These are phyloP conservation scores for Drosophila acutilabella DNA, from an alignment of 2,888 invertebrate genomes.

Conservation along the genomic window DNA sequence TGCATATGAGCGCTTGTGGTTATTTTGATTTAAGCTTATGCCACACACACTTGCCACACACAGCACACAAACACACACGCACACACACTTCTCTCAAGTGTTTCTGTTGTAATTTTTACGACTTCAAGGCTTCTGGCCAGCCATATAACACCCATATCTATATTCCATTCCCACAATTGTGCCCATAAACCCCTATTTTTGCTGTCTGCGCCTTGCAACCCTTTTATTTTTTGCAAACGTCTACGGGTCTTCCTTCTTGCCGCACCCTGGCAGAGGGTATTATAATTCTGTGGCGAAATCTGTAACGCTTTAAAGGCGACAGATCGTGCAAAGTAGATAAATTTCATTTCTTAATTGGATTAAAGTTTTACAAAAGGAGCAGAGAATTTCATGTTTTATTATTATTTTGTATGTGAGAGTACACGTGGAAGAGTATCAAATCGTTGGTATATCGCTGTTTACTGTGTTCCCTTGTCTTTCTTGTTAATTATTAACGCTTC, in stretches of 20 bases:
- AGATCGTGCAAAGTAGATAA: not conserved
- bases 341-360: not conserved
- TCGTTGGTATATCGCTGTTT: not conserved
- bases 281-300: not conserved
- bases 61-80: slow-evolving; percentile 11
- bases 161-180: not conserved
- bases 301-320: too few species aligned
- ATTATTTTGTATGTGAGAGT: too few species aligned
- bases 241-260: slow-evolving; percentile 19
- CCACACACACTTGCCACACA: slow-evolving; percentile 14
- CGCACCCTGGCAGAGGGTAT: not conserved
- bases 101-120: slow-evolving; percentile 53
- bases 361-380: too few species aligned
- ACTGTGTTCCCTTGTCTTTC: not conserved
- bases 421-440: not conserved
- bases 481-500: slow-evolving; percentile 44
- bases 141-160: slow-evolving; percentile 4
- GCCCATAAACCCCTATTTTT: slow-evolving; percentile 1
- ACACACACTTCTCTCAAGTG: slow-evolving; percentile 29
- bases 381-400: too few species aligned
- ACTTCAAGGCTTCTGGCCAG: slow-evolving; percentile 43
- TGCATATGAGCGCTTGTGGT: slow-evolving; percentile 55
- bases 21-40: slow-evolving; percentile 61
- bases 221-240: slow-evolving; percentile 20
- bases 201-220: slow-evolving; percentile 49